Conservation (phyloP, 2,113 vertebrate genomes). For the Amphiprion ocellaris region DNA sequence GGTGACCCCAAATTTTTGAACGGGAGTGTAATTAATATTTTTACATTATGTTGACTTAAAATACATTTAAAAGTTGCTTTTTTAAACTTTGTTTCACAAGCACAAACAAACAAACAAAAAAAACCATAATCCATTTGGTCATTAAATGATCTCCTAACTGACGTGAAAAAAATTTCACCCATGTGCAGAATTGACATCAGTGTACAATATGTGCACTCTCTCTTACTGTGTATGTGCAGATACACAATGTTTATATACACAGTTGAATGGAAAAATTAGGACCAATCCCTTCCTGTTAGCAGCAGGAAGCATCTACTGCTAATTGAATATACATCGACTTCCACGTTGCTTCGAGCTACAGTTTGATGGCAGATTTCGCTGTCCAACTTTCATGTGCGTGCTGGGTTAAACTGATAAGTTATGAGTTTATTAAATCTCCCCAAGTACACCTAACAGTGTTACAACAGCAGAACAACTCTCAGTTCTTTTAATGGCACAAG, state of each 20-base stretch:
- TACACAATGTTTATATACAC: conserved; percentile 27
- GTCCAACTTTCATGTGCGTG: conserved; percentile 55
- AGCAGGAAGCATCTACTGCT: conserved; percentile 67
- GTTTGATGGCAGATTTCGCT: conserved; percentile 51
- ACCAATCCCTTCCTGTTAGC: conserved; percentile 59
- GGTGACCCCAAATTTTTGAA: too few relatives aligned
- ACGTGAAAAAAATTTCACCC: too few relatives aligned
- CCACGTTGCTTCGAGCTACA: conserved; percentile 46
- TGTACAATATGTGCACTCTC: too few relatives aligned
- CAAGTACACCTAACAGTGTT: conserved; percentile 48
- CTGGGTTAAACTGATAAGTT: conserved; percentile 61
- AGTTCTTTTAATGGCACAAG: conserved; percentile 42
- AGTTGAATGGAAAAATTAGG: conserved; percentile 52
- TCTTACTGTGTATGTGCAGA: too few relatives aligned
- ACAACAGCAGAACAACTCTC: conserved; percentile 35
- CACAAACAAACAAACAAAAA: too few relatives aligned
- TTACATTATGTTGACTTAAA: too few relatives aligned
- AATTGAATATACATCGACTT: conserved; percentile 75
- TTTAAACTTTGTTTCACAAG: too few relatives aligned
- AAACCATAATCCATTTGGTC: too few relatives aligned
- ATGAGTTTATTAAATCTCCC: conserved; percentile 72
- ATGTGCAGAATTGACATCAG: too few relatives aligned
- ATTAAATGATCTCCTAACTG: too few relatives aligned
- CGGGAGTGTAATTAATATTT: too few relatives aligned
- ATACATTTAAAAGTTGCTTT: too few relatives aligned